Evolutionary conservation across 2,113 vertebrate genomes (phyloP).

Genomic region (Pteropus alecto): DNA sequence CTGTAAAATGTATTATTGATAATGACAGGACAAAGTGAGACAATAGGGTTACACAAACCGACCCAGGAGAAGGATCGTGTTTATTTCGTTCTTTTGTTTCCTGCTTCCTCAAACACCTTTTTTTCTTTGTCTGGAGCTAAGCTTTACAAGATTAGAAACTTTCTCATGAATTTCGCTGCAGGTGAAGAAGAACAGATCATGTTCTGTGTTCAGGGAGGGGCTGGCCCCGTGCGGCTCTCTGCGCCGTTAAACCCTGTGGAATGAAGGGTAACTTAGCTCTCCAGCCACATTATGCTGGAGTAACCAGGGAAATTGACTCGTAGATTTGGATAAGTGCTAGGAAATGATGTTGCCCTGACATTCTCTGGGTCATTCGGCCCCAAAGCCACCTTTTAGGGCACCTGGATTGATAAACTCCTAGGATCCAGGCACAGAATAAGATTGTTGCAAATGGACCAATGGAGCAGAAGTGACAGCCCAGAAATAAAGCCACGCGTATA

Average conservation of each 20-base stretch:
- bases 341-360: not conserved
- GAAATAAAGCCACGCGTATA: too few relatives aligned
- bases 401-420: not conserved
- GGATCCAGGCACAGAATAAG: not conserved
- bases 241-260: not conserved
- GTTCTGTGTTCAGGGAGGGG: not conserved
- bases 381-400: not conserved
- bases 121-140: conserved; percentile 52
- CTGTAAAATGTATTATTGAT: not conserved
- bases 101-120: conserved; percentile 15
- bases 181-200: conserved; percentile 45
- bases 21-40: not conserved
- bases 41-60: not conserved
- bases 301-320: not conserved
- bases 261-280: conserved; percentile 6
- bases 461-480: too few relatives aligned
- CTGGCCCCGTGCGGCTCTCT: not conserved
- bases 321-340: not conserved
- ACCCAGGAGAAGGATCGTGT: not conserved
- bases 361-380: not conserved
- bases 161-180: conserved; percentile 63
- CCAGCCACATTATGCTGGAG: not conserved
- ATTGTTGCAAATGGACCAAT: not conserved
- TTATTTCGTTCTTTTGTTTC: not conserved
- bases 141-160: conserved; percentile 40